Conservation (phyloP, 2,113 vertebrate genomes). For the Butorides virescens region DNA sequence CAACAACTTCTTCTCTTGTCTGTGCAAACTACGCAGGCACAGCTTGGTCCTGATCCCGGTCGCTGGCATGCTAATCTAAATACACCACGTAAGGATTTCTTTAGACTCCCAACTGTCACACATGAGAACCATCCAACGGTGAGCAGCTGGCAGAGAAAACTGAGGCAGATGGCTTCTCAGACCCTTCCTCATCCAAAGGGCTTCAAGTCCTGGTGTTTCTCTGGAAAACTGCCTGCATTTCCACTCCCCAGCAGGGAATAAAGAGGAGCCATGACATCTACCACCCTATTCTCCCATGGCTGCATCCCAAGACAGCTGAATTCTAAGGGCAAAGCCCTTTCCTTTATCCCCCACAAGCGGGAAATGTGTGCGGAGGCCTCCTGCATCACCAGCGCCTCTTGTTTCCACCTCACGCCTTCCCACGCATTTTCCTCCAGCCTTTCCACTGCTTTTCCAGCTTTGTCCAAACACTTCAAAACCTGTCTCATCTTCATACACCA, state of each 20-base stretch:
- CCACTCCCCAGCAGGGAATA: not conserved
- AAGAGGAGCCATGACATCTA: not conserved
- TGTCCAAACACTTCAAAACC: constrained; percentile 32
- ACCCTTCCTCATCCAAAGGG: not conserved
- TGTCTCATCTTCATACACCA: not conserved
- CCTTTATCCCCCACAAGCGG: not conserved
- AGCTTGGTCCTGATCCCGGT: not conserved
- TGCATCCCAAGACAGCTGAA: not conserved
- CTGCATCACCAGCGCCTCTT: not conserved
- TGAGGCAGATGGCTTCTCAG: constrained; percentile 1
- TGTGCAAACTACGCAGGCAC: accelerated
- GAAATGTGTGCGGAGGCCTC: not conserved
- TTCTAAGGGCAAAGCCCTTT: not conserved
- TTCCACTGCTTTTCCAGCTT: not conserved
- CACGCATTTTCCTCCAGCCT: not conserved
- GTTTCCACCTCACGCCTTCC: constrained; percentile 3
- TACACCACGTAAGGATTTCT: not conserved
- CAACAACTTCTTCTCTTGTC: not conserved
- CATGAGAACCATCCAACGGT: accelerated
- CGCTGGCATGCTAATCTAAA: accelerated
- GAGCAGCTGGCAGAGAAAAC: not conserved
- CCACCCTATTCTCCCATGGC: not conserved
- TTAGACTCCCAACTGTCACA: not conserved
- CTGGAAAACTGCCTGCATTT: not conserved
- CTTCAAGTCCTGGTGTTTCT: not conserved